Conservation (phyloP, 2,113 vertebrate genomes). For the Cephalopholis sonnerati region DNA sequence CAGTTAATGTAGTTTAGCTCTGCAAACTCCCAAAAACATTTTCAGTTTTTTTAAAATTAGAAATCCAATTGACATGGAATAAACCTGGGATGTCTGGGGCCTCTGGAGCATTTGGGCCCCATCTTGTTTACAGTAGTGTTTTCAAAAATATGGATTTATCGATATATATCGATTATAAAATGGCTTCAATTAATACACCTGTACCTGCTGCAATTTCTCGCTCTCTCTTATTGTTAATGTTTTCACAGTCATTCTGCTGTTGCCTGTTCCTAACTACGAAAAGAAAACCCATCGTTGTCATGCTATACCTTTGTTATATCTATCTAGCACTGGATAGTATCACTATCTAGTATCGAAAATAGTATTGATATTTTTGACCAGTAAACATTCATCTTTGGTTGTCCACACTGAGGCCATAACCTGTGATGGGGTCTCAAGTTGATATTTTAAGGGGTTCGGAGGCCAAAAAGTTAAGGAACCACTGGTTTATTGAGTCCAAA, state of each 20-base stretch:
- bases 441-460: not conserved
- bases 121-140: not conserved
- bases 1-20: not conserved
- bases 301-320: too few species aligned
- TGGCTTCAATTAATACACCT: too few species aligned
- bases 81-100: not conserved
- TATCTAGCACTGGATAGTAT: too few species aligned
- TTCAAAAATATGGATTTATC: too few species aligned
- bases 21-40: not conserved
- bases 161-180: too few species aligned
- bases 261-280: too few species aligned
- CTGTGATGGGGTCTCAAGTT: not conserved
- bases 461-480: not conserved
- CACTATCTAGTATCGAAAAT: too few species aligned
- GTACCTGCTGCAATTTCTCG: too few species aligned
- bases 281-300: too few species aligned
- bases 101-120: not conserved
- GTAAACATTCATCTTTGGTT: constrained; percentile 42
- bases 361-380: too few species aligned
- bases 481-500: not conserved
- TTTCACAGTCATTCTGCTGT: too few species aligned
- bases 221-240: too few species aligned
- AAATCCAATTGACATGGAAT: not conserved
- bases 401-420: constrained; percentile 3
- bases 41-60: not conserved